phyloP scores from a whole-genome alignment of 2,797 vertebrate genomes.

The Champsocephalus esox region DNA sequence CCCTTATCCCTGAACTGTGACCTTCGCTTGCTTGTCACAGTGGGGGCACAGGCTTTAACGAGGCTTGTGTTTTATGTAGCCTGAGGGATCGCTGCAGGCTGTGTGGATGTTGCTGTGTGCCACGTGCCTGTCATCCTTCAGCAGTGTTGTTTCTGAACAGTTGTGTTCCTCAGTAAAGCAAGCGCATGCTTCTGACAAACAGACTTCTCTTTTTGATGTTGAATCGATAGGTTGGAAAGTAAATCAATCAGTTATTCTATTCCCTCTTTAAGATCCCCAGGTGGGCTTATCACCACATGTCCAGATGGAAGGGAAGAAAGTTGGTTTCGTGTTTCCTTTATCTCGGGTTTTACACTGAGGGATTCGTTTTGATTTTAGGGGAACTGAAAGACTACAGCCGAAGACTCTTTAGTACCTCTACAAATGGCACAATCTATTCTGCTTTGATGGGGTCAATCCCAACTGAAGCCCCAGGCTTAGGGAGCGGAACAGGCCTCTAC shows the following conservation, averaged over 20 bases:
- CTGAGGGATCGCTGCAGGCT: slow-evolving; percentile 64
- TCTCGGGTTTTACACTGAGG: slow-evolving; percentile 69
- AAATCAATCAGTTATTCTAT: slow-evolving; percentile 57
- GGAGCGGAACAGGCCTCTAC: slow-evolving; percentile 75
- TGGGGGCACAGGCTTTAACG: slow-evolving; percentile 64
- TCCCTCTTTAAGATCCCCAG: slow-evolving; percentile 41
- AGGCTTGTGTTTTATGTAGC: slow-evolving; percentile 76
- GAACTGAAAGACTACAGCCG: slow-evolving; percentile 63
- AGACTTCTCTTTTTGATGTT: slow-evolving; percentile 22
- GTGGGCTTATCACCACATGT: slow-evolving; percentile 70
- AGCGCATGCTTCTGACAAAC: slow-evolving; percentile 40
- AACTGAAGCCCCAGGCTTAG: slow-evolving; percentile 76
- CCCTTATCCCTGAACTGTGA: slow-evolving; percentile 68
- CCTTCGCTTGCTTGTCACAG: slow-evolving; percentile 68
- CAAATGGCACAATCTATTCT: slow-evolving; percentile 73
- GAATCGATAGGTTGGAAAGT: slow-evolving; percentile 48
- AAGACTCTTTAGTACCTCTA: slow-evolving; percentile 73
- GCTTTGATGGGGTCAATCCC: slow-evolving; percentile 80
- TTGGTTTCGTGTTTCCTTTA: slow-evolving; percentile 65
- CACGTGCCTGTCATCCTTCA: slow-evolving; percentile 75
- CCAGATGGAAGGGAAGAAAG: slow-evolving; percentile 65
- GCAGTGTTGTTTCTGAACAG: slow-evolving; percentile 61
- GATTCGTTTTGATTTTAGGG: slow-evolving; percentile 71
- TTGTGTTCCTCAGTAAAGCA: slow-evolving; percentile 55
- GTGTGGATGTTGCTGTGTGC: slow-evolving; percentile 66